These are phyloP conservation scores for Montipora capitata DNA, from an alignment of 92 coral and sea anemone species.

Conservation along the genomic window DNA sequence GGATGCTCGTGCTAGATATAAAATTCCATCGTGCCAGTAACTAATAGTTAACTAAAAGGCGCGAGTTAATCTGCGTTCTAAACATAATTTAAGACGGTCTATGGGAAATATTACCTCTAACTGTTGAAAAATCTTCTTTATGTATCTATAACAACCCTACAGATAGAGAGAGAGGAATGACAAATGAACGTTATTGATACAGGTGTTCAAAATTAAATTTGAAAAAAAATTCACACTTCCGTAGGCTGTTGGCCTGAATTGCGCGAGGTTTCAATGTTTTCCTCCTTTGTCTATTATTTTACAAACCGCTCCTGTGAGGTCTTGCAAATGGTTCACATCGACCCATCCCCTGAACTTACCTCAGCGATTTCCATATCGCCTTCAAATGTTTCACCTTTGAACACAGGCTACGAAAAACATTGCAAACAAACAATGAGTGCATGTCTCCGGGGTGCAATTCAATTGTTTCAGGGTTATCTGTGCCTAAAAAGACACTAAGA, in stretches of 20 bases:
- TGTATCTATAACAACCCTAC: conserved; percentile 97
- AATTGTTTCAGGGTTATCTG: not conserved
- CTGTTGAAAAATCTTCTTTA: conserved; percentile 97
- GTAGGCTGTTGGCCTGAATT: too few species aligned
- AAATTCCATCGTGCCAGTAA: not conserved
- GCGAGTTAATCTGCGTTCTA: not conserved
- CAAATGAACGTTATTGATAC: not conserved
- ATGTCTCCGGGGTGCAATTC: not conserved
- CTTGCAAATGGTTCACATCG: too few species aligned
- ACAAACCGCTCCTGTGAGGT: too few species aligned
- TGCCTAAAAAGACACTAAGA: not conserved
- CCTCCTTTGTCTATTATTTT: too few species aligned
- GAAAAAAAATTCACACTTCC: too few species aligned
- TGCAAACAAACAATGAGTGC: not conserved
- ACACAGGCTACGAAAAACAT: conserved; percentile 81
- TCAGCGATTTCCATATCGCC: conserved; percentile 97
- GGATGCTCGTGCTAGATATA: too few species aligned
- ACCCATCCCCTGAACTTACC: conserved; percentile 55
- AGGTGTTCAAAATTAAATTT: not conserved
- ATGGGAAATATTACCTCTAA: conserved; percentile 77
- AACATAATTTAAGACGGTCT: too few species aligned
- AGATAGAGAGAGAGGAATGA: not conserved
- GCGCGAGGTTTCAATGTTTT: too few species aligned
- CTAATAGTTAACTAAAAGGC: not conserved
- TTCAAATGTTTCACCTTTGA: conserved; percentile 87